A percentile compares a stretch with the other conserved stretches of the same genome.
phyloP scores from a whole-genome alignment of 2,797 vertebrate genomes.

The Melanotaenia nigrans region DNA sequence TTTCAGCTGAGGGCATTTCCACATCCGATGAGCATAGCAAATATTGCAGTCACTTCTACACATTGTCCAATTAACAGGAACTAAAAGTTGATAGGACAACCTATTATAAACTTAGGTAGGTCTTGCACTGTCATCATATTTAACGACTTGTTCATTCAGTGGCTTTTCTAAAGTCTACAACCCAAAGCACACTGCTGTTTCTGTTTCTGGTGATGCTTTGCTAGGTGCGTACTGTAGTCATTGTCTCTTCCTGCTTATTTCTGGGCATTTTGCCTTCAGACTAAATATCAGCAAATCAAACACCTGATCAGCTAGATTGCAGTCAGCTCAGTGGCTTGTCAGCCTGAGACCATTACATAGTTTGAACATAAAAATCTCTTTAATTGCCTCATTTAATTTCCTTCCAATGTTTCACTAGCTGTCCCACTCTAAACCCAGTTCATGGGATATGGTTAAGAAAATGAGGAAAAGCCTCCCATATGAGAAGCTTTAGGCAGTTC shows the following conservation, averaged over 20 bases:
- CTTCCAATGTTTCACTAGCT: constrained; percentile 15
- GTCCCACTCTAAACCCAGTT: constrained; percentile 7
- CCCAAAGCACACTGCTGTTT: constrained; percentile 13
- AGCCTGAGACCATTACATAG: background rate
- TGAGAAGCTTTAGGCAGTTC: background rate
- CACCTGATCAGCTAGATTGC: constrained; percentile 9
- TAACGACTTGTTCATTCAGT: constrained; percentile 10
- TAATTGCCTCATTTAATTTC: background rate
- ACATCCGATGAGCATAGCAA: constrained; percentile 27
- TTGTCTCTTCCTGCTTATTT: constrained; percentile 12
- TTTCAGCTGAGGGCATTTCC: constrained; percentile 47
- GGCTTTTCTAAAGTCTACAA: constrained; percentile 10
- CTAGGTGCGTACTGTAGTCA: constrained; percentile 5
- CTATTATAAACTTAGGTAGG: constrained; percentile 10
- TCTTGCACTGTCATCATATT: constrained; percentile 32
- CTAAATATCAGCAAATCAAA: constrained; percentile 15
- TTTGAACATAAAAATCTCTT: constrained; percentile 5
- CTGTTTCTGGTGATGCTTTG: constrained; percentile 24
- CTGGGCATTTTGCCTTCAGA: background rate
- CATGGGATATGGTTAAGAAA: background rate
- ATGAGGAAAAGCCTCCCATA: background rate
- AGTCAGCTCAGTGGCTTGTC: constrained; percentile 14
- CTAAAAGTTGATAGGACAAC: constrained; percentile 15
- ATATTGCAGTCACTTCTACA: constrained; percentile 4
- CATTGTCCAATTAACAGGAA: constrained; percentile 23